Evolutionary conservation across 2,888 invertebrate species (phyloP).

Genomic region (Penaeus monodon): DNA sequence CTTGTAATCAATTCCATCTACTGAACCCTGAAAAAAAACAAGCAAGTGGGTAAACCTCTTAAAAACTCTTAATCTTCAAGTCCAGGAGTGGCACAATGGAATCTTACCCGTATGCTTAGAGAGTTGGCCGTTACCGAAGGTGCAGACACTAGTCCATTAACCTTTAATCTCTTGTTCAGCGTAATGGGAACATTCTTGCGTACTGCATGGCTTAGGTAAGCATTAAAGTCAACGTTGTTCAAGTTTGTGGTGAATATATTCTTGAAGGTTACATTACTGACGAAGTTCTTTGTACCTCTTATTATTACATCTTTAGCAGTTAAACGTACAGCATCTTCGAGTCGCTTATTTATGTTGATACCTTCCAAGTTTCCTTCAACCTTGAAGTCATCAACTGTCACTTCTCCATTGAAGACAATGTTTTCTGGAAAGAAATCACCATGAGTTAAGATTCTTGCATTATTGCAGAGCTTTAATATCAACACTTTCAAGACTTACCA

Average conservation of each 20-base stretch:
- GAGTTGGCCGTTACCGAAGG: constrained; percentile 13
- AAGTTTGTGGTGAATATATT: constrained; percentile 1
- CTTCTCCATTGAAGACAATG: not conserved
- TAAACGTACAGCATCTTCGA: constrained; percentile 25
- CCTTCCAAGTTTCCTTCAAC: not conserved
- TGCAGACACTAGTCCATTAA: constrained; percentile 20
- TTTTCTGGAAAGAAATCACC: not conserved
- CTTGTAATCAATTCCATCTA: constrained; percentile 29
- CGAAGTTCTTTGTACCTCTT: constrained; percentile 31
- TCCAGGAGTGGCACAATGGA: no score
- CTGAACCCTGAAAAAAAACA: constrained; percentile 2
- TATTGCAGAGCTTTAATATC: no score
- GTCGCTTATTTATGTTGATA: not conserved
- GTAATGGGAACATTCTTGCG: not conserved
- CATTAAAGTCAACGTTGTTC: not conserved
- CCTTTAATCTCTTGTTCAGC: not conserved
- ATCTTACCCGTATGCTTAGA: constrained; percentile 5
- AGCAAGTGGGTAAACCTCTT: no score
- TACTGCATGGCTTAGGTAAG: constrained; percentile 5
- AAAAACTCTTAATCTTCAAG: no score
- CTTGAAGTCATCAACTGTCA: constrained; percentile 9
- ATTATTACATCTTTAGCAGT: constrained; percentile 4
- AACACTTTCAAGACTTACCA: not conserved
- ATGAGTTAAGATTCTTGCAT: no score
- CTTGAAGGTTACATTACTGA: not conserved